Evolutionary conservation across 1,140 invertebrate genomes (phyloP).

Genomic region (Metopolophium dirhodum): DNA sequence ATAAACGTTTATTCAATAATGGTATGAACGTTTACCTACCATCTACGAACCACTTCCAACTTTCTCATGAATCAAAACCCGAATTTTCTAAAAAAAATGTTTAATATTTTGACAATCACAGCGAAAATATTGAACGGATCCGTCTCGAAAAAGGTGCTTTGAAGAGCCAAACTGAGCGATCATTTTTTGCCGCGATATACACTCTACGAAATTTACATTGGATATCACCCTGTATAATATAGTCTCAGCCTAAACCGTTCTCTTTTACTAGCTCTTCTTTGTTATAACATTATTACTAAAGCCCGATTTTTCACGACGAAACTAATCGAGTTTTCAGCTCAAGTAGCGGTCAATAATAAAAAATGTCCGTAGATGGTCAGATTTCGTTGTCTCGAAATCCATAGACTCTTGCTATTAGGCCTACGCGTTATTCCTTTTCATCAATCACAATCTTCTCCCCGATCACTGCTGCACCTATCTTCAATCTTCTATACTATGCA

Average conservation of each 20-base stretch:
- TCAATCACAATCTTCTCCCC: not conserved
- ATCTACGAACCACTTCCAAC: no score
- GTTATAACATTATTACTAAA: not conserved
- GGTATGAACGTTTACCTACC: no score
- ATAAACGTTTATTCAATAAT: no score
- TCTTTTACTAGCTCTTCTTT: not conserved
- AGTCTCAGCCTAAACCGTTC: not conserved
- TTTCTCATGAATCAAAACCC: no score
- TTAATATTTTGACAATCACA: not conserved
- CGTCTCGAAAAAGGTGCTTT: no score
- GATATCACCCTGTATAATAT: not conserved
- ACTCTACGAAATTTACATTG: not conserved
- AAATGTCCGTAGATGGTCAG: not conserved
- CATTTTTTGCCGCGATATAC: not conserved
- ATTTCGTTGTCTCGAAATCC: not conserved
- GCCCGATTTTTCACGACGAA: not conserved
- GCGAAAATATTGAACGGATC: not conserved
- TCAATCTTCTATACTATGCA: not conserved
- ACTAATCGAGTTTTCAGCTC: not conserved
- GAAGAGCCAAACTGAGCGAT: not conserved
- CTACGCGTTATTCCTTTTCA: not conserved
- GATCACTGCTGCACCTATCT: not conserved
- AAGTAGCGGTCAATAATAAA: not conserved
- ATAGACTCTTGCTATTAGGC: no score
- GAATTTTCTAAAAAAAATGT: no score